Evolutionary conservation across 1,140 invertebrate genomes (phyloP).

Genomic region (Drosophila albomicans): DNA sequence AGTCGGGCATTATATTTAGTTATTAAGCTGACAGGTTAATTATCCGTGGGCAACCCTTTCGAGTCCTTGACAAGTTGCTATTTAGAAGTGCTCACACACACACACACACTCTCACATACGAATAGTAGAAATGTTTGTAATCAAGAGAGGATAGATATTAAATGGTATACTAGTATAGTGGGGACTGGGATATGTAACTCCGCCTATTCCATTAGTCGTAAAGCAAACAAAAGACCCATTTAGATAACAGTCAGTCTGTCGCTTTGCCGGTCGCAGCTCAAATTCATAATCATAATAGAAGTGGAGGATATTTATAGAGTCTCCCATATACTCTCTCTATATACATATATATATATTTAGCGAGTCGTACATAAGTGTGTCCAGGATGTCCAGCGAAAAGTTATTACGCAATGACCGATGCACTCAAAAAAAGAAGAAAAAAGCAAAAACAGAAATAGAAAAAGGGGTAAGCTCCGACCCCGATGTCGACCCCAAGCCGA

Average conservation of each 20-base stretch:
- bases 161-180: conserved; percentile 15
- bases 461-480: conserved; percentile 27
- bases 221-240: conserved; percentile 79
- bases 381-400: conserved; percentile 63
- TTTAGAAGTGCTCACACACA: conserved; percentile 1
- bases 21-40: conserved; percentile 74
- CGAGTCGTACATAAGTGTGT: background rate
- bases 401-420: conserved; percentile 77
- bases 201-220: conserved; percentile 66
- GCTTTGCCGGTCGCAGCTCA: conserved; percentile 30
- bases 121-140: conserved; percentile 58
- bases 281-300: conserved; percentile 80
- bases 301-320: conserved; percentile 62
- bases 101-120: conserved; percentile 1
- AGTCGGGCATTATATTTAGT: conserved; percentile 20
- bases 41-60: conserved; percentile 32
- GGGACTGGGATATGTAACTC: conserved; percentile 27
- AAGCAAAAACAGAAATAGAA: background rate
- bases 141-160: conserved; percentile 40
- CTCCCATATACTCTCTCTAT: conserved; percentile 4
- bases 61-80: conserved; percentile 39
- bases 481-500: conserved; percentile 31
- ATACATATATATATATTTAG: conserved; percentile 3
- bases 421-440: conserved; percentile 40
- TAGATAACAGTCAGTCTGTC: conserved; percentile 66